A percentile compares a stretch with the other conserved stretches of the same genome.
These are phyloP conservation scores for Coenobita brevimanus DNA, from an alignment of 1,140 invertebrate species.

Conservation along the genomic window DNA sequence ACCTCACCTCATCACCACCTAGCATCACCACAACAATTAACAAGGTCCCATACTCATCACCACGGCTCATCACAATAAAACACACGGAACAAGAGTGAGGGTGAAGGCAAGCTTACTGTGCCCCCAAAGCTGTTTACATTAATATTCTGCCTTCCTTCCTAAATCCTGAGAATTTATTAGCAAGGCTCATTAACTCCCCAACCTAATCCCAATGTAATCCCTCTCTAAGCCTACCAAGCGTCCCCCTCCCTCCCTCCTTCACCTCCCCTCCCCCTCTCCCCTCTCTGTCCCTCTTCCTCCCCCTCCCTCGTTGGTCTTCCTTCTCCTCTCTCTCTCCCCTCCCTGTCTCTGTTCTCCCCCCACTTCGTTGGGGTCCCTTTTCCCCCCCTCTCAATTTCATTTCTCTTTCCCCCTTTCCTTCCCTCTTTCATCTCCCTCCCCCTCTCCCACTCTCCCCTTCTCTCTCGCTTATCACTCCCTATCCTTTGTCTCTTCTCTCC, in stretches of 20 bases:
- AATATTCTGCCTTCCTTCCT: conserved; percentile 47
- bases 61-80: background rate
- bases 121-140: conserved; percentile 66
- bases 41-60: background rate
- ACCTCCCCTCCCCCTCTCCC: background rate
- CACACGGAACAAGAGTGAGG: background rate
- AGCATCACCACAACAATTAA: too few relatives aligned
- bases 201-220: conserved; percentile 65
- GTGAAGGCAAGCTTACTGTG: background rate
- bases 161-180: conserved; percentile 67
- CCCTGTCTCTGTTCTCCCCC: background rate
- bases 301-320: background rate
- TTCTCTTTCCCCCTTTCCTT: too few relatives aligned
- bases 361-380: too few relatives aligned
- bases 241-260: background rate
- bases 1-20: too few relatives aligned
- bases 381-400: too few relatives aligned
- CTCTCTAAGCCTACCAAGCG: conserved; percentile 10
- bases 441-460: too few relatives aligned
- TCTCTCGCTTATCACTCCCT: too few relatives aligned
- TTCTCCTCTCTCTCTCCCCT: background rate
- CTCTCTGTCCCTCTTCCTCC: too few relatives aligned
- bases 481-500: too few relatives aligned
- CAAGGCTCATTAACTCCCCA: conserved; percentile 69
- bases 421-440: too few relatives aligned